Base-by-base conservation (phyloP, 2,113 vertebrate genomes). In the Psilopsiagon aurifrons region DNA sequence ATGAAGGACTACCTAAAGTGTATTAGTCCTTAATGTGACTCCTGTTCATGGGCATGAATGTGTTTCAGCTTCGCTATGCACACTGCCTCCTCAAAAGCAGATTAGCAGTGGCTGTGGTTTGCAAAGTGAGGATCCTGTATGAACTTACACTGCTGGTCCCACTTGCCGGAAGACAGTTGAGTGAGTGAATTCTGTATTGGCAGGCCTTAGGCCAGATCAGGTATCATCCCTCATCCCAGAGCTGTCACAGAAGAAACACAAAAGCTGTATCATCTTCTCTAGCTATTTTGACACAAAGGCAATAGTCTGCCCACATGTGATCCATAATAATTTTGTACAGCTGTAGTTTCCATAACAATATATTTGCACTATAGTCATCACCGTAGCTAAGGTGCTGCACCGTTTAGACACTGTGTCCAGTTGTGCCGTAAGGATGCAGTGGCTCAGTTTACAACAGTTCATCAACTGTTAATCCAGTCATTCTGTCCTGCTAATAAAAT, bases 401-500 rank as follows among this genome's bases (percentile, higher is more conserved):
- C 1, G 1, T 24, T 8, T 59, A 87, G 75, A 31, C 35, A 5
- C n/a, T 59, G 60, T 33, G 78, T 31, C 52, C 79, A 64, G 69
- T 54, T 43, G 1, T 13, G 39, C 55, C n/a, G 10, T 74, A 29
- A 85, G 84, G 92, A 88, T 90, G 83, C 68, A 54, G 75, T 22
- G 7, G 79, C 92, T 95, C 76, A 33, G 79, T 57, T 94, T 92
- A 88, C 83, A 80, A 15, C 83, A 74, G 46, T 80, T 83, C 88
- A 70, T 83, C 2, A 5, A 6, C 94, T 90, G 88, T n/a, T 97
- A 97, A 93, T 97, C 86, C 83, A 77, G 44, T 94, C 95, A 77
- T 86, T 91, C 91, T 78, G 82, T 73, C 59, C 75, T 88, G 90
- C 82, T 96, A 93, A 95, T 94, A 68, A 90, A 81, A 92, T 93